Percentiles rank a stretch among this genome's conserved stretches.
phyloP scores from a whole-genome alignment of 1,140 invertebrate genomes.

The Akabosia matsudoensis region DNA sequence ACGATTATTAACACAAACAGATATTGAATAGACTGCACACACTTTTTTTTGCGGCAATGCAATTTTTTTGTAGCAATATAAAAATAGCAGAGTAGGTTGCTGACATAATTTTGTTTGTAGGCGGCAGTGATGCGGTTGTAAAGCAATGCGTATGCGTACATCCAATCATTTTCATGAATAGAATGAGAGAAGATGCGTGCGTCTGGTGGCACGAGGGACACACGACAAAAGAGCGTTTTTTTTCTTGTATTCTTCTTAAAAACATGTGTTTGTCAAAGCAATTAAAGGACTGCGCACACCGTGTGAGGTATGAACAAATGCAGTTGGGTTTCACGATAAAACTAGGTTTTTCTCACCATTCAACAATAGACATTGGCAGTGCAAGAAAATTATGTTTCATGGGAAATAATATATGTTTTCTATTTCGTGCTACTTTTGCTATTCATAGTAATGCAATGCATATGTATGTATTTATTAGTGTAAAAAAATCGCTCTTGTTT shows the following conservation, averaged over 20 bases:
- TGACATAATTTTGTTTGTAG: background rate
- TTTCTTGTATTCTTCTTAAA: too few relatives aligned
- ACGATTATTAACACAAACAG: too few relatives aligned
- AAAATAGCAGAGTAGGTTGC: background rate
- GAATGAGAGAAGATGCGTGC: background rate
- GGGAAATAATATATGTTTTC: constrained; percentile 24
- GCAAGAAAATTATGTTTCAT: background rate
- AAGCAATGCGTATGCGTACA: background rate
- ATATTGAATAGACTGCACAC: too few relatives aligned
- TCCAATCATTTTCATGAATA: background rate
- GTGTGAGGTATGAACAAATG: too few relatives aligned
- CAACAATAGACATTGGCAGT: constrained; percentile 18
- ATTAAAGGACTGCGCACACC: too few relatives aligned
- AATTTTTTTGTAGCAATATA: too few relatives aligned
- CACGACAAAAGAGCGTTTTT: background rate
- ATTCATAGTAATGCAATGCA: background rate
- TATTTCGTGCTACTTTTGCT: constrained; percentile 7
- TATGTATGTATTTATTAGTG: background rate
- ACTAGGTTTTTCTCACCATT: constrained; percentile 13
- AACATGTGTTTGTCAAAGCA: background rate
- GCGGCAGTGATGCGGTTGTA: background rate
- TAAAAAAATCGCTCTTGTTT: background rate
- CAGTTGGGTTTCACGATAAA: background rate
- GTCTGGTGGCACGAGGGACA: background rate
- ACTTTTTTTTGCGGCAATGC: too few relatives aligned